phyloP scores from a whole-genome alignment of 1,140 invertebrate species.

The Papilio aristodemus region DNA sequence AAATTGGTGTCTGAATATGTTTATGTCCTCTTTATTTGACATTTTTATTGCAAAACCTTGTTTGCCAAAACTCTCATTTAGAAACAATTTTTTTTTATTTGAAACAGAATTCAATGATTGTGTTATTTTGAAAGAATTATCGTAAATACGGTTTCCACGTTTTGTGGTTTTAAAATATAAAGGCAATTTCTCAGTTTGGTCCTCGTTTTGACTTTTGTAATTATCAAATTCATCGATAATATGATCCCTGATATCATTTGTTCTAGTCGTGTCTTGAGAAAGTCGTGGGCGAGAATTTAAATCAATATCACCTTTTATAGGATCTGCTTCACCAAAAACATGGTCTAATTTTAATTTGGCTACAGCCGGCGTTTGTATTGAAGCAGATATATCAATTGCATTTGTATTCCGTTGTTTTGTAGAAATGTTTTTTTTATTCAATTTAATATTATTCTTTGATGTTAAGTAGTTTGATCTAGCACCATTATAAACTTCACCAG shows the following conservation, averaged over 20 bases:
- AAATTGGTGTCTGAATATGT: not conserved
- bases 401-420: not conserved
- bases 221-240: not conserved
- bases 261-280: not conserved
- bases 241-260: not conserved
- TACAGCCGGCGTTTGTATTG: not conserved
- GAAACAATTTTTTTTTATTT: not conserved
- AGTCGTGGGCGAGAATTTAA: not conserved
- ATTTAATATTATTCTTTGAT: not conserved
- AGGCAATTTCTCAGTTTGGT: not conserved
- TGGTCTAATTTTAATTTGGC: not conserved
- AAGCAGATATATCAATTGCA: not conserved
- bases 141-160: constrained; percentile 9
- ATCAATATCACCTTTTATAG: not conserved
- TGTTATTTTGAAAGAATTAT: constrained; percentile 9
- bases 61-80: not conserved
- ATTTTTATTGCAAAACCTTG: not conserved
- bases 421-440: not conserved
- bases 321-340: not conserved
- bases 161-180: not conserved
- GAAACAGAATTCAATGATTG: not conserved
- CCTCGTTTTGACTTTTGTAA: not conserved
- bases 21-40: not conserved
- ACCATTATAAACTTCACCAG: not conserved
- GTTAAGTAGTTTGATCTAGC: not conserved